A percentile compares a stretch with the other conserved stretches of the same genome.
These are phyloP conservation scores for Gonatopus flavifemur DNA, from an alignment of 1,140 invertebrate genomes.

Conservation along the genomic window DNA sequence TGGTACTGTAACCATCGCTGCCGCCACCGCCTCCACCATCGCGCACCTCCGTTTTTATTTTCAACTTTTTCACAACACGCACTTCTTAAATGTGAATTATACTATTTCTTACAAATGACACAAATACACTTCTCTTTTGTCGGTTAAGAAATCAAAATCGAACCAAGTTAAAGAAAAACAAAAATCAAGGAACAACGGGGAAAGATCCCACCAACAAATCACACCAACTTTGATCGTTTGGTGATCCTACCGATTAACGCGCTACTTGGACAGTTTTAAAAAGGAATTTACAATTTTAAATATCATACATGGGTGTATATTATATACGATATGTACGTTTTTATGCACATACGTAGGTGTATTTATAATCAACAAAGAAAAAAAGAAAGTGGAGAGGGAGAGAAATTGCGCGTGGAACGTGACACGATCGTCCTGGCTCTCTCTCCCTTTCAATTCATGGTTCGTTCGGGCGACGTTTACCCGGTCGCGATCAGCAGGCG, in stretches of 20 bases:
- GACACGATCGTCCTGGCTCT: conserved; percentile 19
- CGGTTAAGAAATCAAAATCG: conserved; percentile 8
- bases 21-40: conserved; percentile 43
- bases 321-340: too few species aligned
- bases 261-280: neutral
- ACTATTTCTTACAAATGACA: too few species aligned
- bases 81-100: too few species aligned
- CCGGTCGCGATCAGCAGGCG: conserved; percentile 52
- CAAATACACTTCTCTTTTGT: conserved; percentile 12
- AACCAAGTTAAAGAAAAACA: neutral
- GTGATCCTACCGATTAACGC: neutral
- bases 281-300: neutral
- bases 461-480: conserved; percentile 32
- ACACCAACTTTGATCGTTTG: neutral
- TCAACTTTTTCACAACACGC: conserved; percentile 20
- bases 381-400: conserved; percentile 6
- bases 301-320: neutral
- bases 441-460: conserved; percentile 44
- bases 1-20: too few species aligned
- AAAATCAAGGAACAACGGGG: neutral
- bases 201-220: neutral
- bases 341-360: neutral
- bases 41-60: conserved; percentile 38
- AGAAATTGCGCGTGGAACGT: conserved; percentile 11
- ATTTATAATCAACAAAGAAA: conserved; percentile 8